Evolutionary conservation across 2,888 invertebrate species (phyloP), one percentile per base, ranked within the genome.

Genomic region (Chydorus sphaericus): DNA sequence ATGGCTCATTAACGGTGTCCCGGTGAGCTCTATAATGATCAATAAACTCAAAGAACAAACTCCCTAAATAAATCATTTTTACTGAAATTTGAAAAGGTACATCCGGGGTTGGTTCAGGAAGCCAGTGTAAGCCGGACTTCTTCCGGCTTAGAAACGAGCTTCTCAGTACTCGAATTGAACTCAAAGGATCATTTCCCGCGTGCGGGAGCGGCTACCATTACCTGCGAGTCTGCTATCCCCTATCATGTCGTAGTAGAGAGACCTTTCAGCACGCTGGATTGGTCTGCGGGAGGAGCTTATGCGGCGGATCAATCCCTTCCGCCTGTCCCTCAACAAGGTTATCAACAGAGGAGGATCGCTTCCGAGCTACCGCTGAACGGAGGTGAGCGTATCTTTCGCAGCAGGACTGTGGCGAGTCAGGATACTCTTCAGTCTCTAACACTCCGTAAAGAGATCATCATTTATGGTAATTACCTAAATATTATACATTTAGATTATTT

Each of bases 1-100:
- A n/a, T 58, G 58, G 58, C 33, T 56, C 58, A 37, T 58, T 51
- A 58, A 58, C 36, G 30, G 33, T 11, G n/a, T 37, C 10, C 52
- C 11, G 52, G 58, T 58, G 16, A 18, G 18, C 26, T 14, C n/a
- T 16, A 8, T 8, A 7, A 44, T 14, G 14, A 33, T 11, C 36
- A 33, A 33, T 11, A 44, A 16, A 8, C 20, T 8, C 44, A 7
- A 44, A 11, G 16, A 44, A 11, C 16, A 8, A 44, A n/a, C 8
- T 10, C 44, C n/a, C 10, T 11, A 14, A 44, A n/a, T 16, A 14
- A 16, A 8, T 16, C 20, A 8, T 11, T 44, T 14, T 8, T 11
- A 8, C 44, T 44, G 10, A 14, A 7, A 14, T 18, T 44, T 16
- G 14, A 33, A 39, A 16, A 48, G 48, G 48, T 48, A 8, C 14